Evolutionary conservation across 1,140 invertebrate species (phyloP).

Genomic region (Agrypnia vestita): DNA sequence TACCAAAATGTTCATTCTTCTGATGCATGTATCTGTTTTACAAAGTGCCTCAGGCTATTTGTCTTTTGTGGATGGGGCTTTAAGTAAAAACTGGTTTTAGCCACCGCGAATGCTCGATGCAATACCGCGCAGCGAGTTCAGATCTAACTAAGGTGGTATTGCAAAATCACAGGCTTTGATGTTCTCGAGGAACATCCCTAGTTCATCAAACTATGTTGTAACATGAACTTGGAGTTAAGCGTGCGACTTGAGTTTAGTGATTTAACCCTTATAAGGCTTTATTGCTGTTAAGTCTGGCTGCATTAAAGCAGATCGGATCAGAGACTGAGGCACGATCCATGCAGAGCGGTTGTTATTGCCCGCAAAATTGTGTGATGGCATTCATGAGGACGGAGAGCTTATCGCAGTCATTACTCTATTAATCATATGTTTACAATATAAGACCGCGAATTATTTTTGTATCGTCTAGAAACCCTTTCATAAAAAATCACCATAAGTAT

Average conservation of each 20-base stretch:
- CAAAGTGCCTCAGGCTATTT: neutral
- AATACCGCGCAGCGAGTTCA: conserved; percentile 33
- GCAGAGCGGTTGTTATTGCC: conserved; percentile 13
- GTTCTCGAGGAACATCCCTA: neutral
- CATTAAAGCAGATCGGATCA: conserved; percentile 16
- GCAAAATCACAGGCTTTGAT: neutral
- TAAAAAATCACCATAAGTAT: too few species aligned
- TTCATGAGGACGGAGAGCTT: neutral
- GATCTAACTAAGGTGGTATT: conserved; percentile 4
- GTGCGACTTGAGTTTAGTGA: neutral
- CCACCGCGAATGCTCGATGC: conserved; percentile 26
- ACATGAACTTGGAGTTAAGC: neutral
- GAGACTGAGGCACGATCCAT: conserved; percentile 8
- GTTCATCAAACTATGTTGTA: neutral
- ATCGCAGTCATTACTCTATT: conserved; percentile 19
- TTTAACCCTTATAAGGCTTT: conserved; percentile 4
- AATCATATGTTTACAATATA: neutral
- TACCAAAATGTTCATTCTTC: neutral
- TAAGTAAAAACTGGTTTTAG: conserved; percentile 36
- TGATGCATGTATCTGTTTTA: neutral
- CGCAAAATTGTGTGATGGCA: conserved; percentile 12
- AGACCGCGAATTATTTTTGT: too few species aligned
- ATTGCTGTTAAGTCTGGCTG: conserved; percentile 5
- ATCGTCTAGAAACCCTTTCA: too few species aligned
- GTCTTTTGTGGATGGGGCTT: neutral